Conservation (phyloP, 2,113 vertebrate genomes). For the Archocentrus centrarchus region DNA sequence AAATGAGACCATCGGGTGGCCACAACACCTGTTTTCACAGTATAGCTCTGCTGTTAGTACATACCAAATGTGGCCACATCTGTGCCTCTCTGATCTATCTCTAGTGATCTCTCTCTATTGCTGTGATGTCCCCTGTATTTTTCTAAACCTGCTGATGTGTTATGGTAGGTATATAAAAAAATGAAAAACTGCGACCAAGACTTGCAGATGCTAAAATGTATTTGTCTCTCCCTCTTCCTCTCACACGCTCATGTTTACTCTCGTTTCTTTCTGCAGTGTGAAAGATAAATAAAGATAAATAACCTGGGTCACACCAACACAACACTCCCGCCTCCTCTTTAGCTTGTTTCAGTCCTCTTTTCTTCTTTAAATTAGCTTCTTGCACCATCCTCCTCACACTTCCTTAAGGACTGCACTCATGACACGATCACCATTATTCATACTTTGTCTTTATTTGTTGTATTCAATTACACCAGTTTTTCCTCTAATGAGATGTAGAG, state of each 20-base stretch:
- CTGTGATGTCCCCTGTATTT: not conserved
- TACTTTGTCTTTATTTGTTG: not conserved
- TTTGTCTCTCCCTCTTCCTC: not conserved
- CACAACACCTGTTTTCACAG: not conserved
- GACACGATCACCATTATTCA: not conserved
- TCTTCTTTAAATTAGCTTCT: not conserved
- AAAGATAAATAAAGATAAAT: conserved; percentile 18
- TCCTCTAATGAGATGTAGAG: not conserved
- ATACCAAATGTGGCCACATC: not conserved
- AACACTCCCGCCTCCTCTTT: not conserved
- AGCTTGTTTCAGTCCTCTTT: not conserved
- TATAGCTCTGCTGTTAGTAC: not conserved
- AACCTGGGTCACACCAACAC: not conserved
- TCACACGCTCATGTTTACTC: not conserved
- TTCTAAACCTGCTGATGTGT: not conserved
- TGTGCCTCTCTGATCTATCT: not conserved
- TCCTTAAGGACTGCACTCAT: not conserved
- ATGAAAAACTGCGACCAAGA: conserved; percentile 7
- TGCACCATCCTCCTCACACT: not conserved
- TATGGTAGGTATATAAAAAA: not conserved
- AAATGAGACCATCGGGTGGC: not conserved
- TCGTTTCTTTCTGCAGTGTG: not conserved
- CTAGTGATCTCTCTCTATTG: not conserved
- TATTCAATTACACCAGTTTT: not conserved
- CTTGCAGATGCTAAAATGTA: not conserved